These are phyloP conservation scores for Adelges cooleyi DNA, from an alignment of 1,140 invertebrate genomes.

Conservation along the genomic window DNA sequence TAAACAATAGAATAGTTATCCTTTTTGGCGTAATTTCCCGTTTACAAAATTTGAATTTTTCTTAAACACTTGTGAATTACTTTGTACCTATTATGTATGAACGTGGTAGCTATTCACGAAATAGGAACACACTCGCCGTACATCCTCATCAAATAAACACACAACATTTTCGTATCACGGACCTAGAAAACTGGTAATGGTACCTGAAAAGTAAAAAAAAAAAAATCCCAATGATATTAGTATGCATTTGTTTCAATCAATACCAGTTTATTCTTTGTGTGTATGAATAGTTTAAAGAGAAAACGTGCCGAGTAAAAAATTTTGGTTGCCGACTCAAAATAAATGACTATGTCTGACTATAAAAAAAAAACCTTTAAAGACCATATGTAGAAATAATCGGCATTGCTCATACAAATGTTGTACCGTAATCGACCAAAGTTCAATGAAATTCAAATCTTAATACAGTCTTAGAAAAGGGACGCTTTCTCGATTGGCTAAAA, in stretches of 20 bases:
- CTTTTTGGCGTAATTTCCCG: constrained; percentile 20
- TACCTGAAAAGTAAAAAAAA: constrained; percentile 25
- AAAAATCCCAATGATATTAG: constrained; percentile 25
- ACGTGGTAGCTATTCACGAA: constrained; percentile 27
- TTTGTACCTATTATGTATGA: constrained; percentile 27
- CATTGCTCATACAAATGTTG: no score
- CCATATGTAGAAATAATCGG: no score
- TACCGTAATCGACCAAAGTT: no score
- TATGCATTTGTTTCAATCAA: not conserved
- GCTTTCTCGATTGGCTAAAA: no score
- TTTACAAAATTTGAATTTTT: constrained; percentile 27
- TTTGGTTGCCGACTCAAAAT: no score
- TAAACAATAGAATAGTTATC: not conserved
- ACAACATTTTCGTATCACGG: constrained; percentile 27
- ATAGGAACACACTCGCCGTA: constrained; percentile 29
- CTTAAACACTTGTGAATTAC: constrained; percentile 21
- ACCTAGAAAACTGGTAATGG: constrained; percentile 24
- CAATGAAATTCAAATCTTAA: no score
- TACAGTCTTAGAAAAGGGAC: no score
- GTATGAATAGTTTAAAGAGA: no score
- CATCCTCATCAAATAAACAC: constrained; percentile 27
- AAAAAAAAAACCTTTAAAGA: no score
- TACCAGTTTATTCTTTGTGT: no score
- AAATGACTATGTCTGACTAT: no score
- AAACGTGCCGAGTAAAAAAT: no score